Evolutionary conservation across 1,140 invertebrate genomes (phyloP).

Genomic region (Bombus huntii): DNA sequence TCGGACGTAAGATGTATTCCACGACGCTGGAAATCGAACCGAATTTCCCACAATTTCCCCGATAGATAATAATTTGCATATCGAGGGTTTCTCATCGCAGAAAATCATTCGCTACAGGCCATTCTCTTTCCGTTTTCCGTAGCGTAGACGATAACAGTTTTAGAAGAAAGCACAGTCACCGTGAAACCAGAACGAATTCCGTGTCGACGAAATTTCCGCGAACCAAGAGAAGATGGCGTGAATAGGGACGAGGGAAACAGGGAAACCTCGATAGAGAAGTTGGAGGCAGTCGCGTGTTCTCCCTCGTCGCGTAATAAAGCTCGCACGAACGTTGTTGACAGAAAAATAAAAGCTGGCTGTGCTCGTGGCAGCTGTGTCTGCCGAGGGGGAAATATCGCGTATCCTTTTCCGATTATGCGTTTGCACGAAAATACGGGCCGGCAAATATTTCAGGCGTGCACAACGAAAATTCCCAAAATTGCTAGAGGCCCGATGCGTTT

Average conservation of each 20-base stretch:
- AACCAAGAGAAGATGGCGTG: background rate
- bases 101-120: background rate
- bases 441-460: conserved; percentile 2
- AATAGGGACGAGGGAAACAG: background rate
- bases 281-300: background rate
- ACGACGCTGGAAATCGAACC: background rate
- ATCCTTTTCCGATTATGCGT: conserved; percentile 35
- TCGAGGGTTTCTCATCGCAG: background rate
- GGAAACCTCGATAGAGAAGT: background rate
- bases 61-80: conserved; percentile 13
- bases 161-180: background rate
- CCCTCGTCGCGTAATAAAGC: conserved; percentile 35
- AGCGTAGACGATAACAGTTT: background rate
- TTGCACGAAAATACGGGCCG: conserved; percentile 34
- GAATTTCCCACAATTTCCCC: conserved; percentile 10
- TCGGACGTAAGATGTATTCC: background rate
- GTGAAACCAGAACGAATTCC: background rate
- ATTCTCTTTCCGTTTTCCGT: conserved; percentile 1
- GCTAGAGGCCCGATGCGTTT: background rate
- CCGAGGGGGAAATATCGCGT: conserved; percentile 17
- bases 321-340: conserved; percentile 33
- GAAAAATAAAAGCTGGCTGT: conserved; percentile 42
- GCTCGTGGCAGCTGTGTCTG: conserved; percentile 28
- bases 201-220: background rate
- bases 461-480: conserved; percentile 5